Conservation (phyloP, 2,797 vertebrate genomes). For the Glyptemys insculpta region DNA sequence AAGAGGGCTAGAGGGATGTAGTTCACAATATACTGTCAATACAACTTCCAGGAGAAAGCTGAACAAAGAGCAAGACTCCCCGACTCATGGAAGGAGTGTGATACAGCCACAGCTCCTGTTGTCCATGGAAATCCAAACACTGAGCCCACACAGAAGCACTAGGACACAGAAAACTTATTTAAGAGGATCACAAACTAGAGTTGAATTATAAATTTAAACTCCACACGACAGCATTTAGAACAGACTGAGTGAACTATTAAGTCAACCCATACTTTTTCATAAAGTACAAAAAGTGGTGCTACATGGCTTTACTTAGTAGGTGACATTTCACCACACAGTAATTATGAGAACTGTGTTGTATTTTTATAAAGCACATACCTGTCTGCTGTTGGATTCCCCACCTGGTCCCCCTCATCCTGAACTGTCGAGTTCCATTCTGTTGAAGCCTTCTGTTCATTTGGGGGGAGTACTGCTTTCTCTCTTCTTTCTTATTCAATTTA, state of each 20-base stretch:
- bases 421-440: conserved; percentile 78
- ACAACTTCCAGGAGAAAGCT: not conserved
- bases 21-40: not conserved
- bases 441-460: conserved; percentile 83
- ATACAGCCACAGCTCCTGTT: not conserved
- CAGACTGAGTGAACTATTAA: not conserved
- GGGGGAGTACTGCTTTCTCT: conserved; percentile 85
- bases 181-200: not conserved
- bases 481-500: conserved; percentile 93
- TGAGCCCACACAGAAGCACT: not conserved
- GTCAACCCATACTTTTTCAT: not conserved
- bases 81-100: not conserved
- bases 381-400: conserved; percentile 80
- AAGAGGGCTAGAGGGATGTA: not conserved
- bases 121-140: fast-evolving
- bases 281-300: not conserved
- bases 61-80: not conserved
- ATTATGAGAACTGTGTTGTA: fast-evolving
- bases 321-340: not conserved
- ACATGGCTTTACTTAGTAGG: not conserved
- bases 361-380: conserved; percentile 56
- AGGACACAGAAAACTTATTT: not conserved
- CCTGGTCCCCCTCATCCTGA: conserved; percentile 78
- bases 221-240: not conserved
- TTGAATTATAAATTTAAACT: not conserved